These are phyloP conservation scores for Reinhardtius hippoglossoides DNA, from an alignment of 2,113 vertebrate species.

Conservation along the genomic window DNA sequence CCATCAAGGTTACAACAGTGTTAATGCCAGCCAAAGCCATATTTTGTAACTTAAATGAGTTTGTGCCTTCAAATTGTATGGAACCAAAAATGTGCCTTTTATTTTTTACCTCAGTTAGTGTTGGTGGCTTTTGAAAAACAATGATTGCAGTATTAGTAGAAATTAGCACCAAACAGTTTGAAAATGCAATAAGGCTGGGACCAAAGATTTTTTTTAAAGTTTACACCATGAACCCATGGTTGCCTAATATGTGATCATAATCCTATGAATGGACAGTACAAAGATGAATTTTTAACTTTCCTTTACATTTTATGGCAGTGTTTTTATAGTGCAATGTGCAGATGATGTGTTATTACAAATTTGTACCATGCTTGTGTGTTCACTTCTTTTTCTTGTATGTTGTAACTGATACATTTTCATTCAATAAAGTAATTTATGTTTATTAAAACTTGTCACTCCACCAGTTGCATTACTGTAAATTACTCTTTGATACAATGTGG, in stretches of 20 bases:
- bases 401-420: slow-evolving; percentile 71
- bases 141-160: slow-evolving; percentile 75
- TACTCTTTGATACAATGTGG: not conserved
- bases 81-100: slow-evolving; percentile 74
- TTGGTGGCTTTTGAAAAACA: slow-evolving; percentile 57
- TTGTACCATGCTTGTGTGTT: slow-evolving; percentile 76
- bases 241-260: slow-evolving; percentile 54
- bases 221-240: slow-evolving; percentile 66
- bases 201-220: slow-evolving; percentile 72
- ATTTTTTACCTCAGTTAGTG: slow-evolving; percentile 70
- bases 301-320: slow-evolving; percentile 65
- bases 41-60: slow-evolving; percentile 62
- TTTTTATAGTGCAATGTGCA: slow-evolving; percentile 78
- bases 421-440: slow-evolving; percentile 87
- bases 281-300: slow-evolving; percentile 62
- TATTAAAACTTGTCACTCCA: slow-evolving; percentile 65
- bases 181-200: slow-evolving; percentile 65
- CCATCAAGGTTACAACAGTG: slow-evolving; percentile 79
- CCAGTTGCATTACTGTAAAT: not conserved
- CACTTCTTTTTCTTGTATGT: slow-evolving; percentile 71
- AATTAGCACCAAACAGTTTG: slow-evolving; percentile 50
- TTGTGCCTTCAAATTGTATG: slow-evolving; percentile 69
- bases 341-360: slow-evolving; percentile 67
- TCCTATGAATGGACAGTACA: slow-evolving; percentile 51
- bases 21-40: slow-evolving; percentile 79